These are phyloP conservation scores for Epinotia bilunana DNA, from an alignment of 2,888 invertebrate species.

Conservation along the genomic window DNA sequence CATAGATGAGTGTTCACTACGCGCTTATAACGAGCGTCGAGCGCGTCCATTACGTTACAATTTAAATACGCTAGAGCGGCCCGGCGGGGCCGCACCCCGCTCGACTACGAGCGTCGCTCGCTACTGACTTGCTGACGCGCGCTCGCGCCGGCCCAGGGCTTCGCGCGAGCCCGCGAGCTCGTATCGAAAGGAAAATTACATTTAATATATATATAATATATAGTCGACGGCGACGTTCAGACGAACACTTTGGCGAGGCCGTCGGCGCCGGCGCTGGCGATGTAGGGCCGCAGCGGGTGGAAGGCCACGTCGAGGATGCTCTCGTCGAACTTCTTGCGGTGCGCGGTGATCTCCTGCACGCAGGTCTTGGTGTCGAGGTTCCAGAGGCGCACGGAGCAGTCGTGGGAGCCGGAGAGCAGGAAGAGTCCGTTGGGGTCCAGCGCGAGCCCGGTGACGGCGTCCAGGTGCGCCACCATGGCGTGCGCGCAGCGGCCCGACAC, in stretches of 20 bases:
- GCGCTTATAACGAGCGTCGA: conserved; percentile 71
- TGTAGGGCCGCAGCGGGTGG: conserved; percentile 99
- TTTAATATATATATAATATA: conserved; percentile 58
- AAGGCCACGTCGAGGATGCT: conserved; percentile 99
- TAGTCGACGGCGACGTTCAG: conserved; percentile 69
- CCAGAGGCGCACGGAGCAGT: conserved; percentile 99
- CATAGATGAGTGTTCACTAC: conserved; percentile 81
- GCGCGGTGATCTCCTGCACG: conserved; percentile 99
- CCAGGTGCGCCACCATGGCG: conserved; percentile 99
- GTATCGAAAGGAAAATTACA: conserved; percentile 67
- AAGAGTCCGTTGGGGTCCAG: conserved; percentile 99
- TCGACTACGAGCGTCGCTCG: conserved; percentile 55
- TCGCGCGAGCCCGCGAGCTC: conserved; percentile 46
- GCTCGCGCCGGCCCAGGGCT: background rate
- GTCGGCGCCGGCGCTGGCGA: conserved; percentile 99
- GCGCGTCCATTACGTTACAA: conserved; percentile 70
- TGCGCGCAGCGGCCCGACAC: conserved; percentile 97
- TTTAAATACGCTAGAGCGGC: conserved; percentile 70
- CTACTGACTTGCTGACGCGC: conserved; percentile 54
- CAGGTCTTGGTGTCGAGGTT: conserved; percentile 99
- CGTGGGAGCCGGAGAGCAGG: conserved; percentile 98
- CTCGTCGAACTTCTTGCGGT: conserved; percentile 99
- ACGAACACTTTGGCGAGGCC: conserved; percentile 99
- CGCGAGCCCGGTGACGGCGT: conserved; percentile 98
- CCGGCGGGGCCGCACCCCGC: conserved; percentile 52